Base-by-base conservation (phyloP, 2,113 vertebrate genomes). In the Gallinago paraguaiae region DNA sequence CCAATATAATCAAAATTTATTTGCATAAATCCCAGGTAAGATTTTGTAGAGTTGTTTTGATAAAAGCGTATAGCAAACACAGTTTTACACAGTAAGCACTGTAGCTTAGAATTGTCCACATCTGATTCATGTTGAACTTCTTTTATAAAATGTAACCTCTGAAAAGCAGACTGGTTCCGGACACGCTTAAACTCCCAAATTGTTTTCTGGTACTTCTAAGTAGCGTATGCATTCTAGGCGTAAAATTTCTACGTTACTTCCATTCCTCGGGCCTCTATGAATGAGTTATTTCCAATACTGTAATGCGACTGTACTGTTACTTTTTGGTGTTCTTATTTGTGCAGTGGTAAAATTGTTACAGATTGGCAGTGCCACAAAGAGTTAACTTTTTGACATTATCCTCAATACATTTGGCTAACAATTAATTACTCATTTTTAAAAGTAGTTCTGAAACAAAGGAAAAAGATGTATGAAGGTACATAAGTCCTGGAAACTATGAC, bases 81-180 rank as follows among this genome's bases (percentile, higher is more conserved):
- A 64, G 11, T 16, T 92, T 70, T 54, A 7, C 31, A 35, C 7
- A 33, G 13, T 14, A 43, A 59, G 7, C 1, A 2, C 33, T 65
- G 5, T 45, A 92, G 45, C 2, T 54, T 24, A 13, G 18, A 35
- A 4, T 41, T 7, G 17, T 39, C 43, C 77, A 4, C 0, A 0
- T 45, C 35, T 45, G 45, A 37, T 76, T 61, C 2, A 4, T 10
- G 6, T 35, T 74, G 31, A 31, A 61, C 9, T 90, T 39, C 4
- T 75, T 57, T 72, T 76, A 5, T 39, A 48, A 91, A 24, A 64
- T 28, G 30, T 69, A 75, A 60, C 20, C 18, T 71, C n/a, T n/a
- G 54, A 78, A 75, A 91, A 79, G 7, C 22, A 53, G 91, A 63
- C n/a, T 46, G 59, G 4, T 23, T 87, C n/a, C 67, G 74, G 35